Base-by-base conservation (phyloP, 2,888 invertebrate genomes). In the Phengaris arion region DNA sequence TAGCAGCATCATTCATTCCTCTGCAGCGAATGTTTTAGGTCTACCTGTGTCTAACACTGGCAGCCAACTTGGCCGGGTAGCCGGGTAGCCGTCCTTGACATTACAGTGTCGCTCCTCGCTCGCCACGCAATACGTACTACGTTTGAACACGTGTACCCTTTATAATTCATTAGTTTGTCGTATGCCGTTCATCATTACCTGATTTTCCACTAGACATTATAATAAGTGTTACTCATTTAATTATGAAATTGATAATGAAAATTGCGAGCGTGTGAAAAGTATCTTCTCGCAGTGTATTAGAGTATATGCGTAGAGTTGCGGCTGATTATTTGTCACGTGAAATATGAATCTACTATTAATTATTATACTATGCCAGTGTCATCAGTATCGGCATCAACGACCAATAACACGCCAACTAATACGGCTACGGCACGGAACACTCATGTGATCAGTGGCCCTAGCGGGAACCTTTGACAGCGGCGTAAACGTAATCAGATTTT, bases 51-150 rank as follows among this genome's bases (percentile, higher is more conserved):
- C 15, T 57, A 8, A 22, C 59, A 59, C 9, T 10, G 10, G 59
- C 22, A 22, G 69, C 69, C 46, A 46, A 69, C n/a, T 69, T 69
- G 69, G 69, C 69, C 46, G 46, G 10, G 69, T 7, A 10, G 69
- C 69, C 46, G 46, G 10, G 69, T 7, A 10, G n/a, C n/a, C 8
- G 69, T 48, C 45, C 69, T 69, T 69, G 69, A 69, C 69, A n/a
- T 59, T 59, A 59, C 59, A 22, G 35, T 10, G 9, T 9, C 4
- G 59, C 69, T 64, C 5, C 9, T 59, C 59, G 22, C 13, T 10
- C 22, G 69, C 69, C n/a, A 69, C 48, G 48, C n/a, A 48, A 22
- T 64, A 22, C 22, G 64, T 64, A 15, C 69, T 48, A 15, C 69
- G 48, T 13, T 69, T 69, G 69, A 69, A n/a, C 22, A 59, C 59